These are phyloP conservation scores for Falco concolor DNA, from an alignment of 2,797 vertebrate genomes.

Conservation along the genomic window DNA sequence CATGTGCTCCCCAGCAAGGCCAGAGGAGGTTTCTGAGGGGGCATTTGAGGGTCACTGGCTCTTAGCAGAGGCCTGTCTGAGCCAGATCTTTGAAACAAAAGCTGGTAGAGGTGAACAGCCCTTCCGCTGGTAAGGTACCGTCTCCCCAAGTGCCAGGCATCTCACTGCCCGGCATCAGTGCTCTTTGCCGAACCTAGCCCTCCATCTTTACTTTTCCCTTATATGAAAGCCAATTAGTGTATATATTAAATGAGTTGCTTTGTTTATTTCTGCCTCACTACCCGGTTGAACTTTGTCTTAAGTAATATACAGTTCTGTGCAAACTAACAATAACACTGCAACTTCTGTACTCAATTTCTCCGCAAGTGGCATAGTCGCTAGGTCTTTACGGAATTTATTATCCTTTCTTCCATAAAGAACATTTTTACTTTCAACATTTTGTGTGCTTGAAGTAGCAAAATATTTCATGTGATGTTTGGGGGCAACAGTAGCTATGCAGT, in stretches of 20 bases:
- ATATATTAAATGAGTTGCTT: not conserved
- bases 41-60: not conserved
- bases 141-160: fast-evolving
- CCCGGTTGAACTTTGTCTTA: not conserved
- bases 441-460: not conserved
- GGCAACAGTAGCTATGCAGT: not conserved
- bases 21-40: not conserved
- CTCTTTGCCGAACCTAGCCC: not conserved
- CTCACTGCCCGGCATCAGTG: fast-evolving
- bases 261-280: not conserved
- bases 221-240: not conserved
- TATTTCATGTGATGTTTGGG: not conserved
- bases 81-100: not conserved
- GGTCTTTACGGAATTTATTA: not conserved
- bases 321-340: not conserved
- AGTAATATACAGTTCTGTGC: not conserved
- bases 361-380: not conserved
- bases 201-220: not conserved
- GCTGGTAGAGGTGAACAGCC: not conserved
- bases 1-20: fast-evolving
- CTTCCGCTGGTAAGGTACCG: fast-evolving
- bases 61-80: not conserved
- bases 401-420: not conserved
- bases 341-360: not conserved
- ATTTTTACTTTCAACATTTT: not conserved